These are phyloP conservation scores for Salvelinus alpinus DNA, from an alignment of 2,113 vertebrate genomes.

Conservation along the genomic window DNA sequence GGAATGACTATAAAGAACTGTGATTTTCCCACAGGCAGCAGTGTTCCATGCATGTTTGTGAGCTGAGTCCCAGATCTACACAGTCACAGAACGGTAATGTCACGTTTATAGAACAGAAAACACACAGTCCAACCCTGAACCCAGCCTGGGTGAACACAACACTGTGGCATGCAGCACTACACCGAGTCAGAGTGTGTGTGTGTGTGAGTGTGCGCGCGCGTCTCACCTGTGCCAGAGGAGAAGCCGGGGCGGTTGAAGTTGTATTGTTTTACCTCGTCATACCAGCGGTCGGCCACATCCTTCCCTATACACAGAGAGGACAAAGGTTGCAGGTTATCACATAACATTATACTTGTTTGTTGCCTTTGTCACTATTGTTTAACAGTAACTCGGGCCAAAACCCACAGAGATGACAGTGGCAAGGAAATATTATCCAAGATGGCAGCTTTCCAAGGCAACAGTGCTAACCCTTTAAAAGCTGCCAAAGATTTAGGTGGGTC, in stretches of 20 bases:
- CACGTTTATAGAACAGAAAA: conserved; percentile 13
- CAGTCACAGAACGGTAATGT: conserved; percentile 34
- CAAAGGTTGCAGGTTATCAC: background rate
- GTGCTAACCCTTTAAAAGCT: no score
- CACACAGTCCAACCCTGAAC: background rate
- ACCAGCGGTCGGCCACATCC: conserved; percentile 95
- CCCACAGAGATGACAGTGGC: conserved; percentile 34
- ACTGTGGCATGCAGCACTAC: background rate
- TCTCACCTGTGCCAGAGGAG: conserved; percentile 88
- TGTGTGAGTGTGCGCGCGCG: background rate
- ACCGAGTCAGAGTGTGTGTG: background rate
- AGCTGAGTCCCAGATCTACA: conserved; percentile 35
- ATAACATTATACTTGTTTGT: background rate
- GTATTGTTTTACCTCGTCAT: conserved; percentile 94
- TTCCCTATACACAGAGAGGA: conserved; percentile 75
- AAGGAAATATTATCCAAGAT: no score
- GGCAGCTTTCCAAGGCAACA: no score
- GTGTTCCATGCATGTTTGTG: conserved; percentile 4
- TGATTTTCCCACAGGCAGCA: background rate
- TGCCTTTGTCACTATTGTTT: background rate
- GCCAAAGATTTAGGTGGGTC: no score
- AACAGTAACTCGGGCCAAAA: conserved; percentile 38
- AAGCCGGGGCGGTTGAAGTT: conserved; percentile 94
- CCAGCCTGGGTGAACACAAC: conserved; percentile 14
- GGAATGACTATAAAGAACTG: background rate